A percentile compares a stretch with the other conserved stretches of the same genome.
phyloP scores from a whole-genome alignment of 1,140 invertebrate genomes.

The Tribolium castaneum region DNA sequence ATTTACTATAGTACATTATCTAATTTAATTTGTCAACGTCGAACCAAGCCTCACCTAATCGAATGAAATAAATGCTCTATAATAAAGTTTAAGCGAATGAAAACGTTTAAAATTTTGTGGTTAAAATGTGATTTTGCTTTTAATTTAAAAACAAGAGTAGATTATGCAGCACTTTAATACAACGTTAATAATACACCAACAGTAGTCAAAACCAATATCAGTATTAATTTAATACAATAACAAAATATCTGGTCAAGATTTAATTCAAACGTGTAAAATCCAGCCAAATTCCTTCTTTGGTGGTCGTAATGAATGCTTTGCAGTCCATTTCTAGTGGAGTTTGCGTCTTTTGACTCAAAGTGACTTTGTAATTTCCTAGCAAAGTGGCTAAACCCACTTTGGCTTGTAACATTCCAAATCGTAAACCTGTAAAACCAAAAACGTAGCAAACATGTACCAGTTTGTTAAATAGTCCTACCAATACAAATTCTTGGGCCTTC shows the following conservation, averaged over 20 bases:
- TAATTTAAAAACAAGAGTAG: background rate
- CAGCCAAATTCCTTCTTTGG: slow-evolving; percentile 37
- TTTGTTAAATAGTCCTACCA: background rate
- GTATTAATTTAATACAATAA: background rate
- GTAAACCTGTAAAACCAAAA: slow-evolving; percentile 10
- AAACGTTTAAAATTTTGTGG: background rate
- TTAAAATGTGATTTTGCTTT: too few species aligned
- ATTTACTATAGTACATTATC: background rate
- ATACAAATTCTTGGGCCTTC: slow-evolving; percentile 66
- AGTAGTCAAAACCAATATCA: background rate
- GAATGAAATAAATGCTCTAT: background rate
- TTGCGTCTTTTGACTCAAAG: slow-evolving; percentile 33
- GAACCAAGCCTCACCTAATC: background rate
- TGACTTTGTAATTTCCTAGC: slow-evolving; percentile 19
- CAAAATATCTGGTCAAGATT: background rate
- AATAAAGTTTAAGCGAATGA: background rate
- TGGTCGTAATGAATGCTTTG: background rate
- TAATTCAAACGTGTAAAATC: background rate
- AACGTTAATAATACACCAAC: background rate
- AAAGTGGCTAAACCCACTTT: background rate
- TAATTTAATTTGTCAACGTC: slow-evolving; percentile 11
- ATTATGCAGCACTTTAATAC: background rate
- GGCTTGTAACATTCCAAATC: slow-evolving; percentile 32
- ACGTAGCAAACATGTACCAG: background rate
- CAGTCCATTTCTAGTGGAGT: slow-evolving; percentile 5